A percentile compares a stretch with the other conserved stretches of the same genome.
Evolutionary conservation across 2,113 vertebrate species (phyloP).

Genomic region (Tragelaphus buxtoni): DNA sequence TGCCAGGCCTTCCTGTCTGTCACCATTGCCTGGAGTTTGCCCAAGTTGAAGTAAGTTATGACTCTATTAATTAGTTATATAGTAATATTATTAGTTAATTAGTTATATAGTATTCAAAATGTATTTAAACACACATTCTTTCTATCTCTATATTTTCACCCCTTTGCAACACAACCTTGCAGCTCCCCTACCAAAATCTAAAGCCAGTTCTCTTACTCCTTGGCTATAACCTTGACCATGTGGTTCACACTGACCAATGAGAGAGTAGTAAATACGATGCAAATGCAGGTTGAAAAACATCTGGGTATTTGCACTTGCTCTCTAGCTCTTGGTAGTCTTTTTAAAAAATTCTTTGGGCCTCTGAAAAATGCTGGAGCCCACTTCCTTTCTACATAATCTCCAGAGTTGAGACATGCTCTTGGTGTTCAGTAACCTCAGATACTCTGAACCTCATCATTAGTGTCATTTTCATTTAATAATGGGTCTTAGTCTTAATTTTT

Average conservation of each 20-base stretch:
- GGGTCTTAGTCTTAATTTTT: neutral
- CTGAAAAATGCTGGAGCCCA: neutral
- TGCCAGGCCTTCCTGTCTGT: neutral
- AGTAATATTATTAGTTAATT: neutral
- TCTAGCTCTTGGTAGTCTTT: neutral
- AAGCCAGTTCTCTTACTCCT: neutral
- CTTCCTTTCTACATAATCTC: neutral
- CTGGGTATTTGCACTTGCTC: neutral
- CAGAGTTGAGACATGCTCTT: neutral
- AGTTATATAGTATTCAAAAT: neutral
- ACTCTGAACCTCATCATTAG: neutral
- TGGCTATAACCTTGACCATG: neutral
- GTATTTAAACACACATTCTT: neutral
- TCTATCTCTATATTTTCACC: neutral
- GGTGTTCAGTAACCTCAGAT: neutral
- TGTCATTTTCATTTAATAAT: neutral
- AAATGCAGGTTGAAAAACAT: neutral
- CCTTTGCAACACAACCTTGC: neutral
- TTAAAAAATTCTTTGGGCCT: neutral
- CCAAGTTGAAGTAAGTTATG: neutral
- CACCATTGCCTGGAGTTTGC: neutral
- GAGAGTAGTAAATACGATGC: neutral
- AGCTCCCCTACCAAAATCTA: neutral
- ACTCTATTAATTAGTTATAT: neutral
- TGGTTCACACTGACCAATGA: neutral